A percentile compares a stretch with the other conserved stretches of the same genome.
These are phyloP conservation scores for Vollenhovia emeryi DNA, from an alignment of 1,140 invertebrate genomes.

Conservation along the genomic window DNA sequence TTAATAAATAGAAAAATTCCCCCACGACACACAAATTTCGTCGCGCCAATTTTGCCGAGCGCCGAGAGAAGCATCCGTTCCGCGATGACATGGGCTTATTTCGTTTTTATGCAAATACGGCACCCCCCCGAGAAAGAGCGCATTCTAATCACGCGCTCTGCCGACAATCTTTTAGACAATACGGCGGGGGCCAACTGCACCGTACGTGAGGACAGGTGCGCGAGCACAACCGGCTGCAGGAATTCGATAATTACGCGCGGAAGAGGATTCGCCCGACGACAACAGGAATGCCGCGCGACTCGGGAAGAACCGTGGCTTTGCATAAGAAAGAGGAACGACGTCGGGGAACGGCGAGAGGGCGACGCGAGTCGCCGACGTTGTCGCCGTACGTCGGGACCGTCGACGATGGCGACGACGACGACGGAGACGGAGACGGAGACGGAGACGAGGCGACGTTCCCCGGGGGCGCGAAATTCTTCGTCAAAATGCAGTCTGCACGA, in stretches of 20 bases:
- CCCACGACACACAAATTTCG: background rate
- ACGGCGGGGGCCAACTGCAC: conserved; percentile 62
- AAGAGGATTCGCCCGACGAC: conserved; percentile 46
- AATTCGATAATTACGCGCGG: conserved; percentile 76
- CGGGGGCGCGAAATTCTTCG: conserved; percentile 16
- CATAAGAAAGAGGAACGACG: conserved; percentile 47
- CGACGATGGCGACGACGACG: background rate
- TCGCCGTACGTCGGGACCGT: conserved; percentile 13
- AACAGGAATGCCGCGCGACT: conserved; percentile 40
- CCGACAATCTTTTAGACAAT: conserved; percentile 63
- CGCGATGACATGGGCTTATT: background rate
- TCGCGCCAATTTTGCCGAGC: background rate
- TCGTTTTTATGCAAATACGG: background rate
- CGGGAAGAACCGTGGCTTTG: conserved; percentile 38
- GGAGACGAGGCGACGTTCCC: conserved; percentile 5
- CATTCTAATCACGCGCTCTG: conserved; percentile 19
- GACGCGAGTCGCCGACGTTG: background rate
- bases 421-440: background rate
- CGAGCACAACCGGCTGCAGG: conserved; percentile 41
- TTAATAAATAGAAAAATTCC: conserved; percentile 4
- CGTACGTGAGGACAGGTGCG: conserved; percentile 40
- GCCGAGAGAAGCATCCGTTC: background rate
- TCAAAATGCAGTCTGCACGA: conserved; percentile 54
- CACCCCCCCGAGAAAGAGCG: background rate
- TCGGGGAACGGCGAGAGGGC: background rate